These are phyloP conservation scores for Agrotis ipsilon DNA, from an alignment of 2,888 invertebrate species.

Conservation along the genomic window DNA sequence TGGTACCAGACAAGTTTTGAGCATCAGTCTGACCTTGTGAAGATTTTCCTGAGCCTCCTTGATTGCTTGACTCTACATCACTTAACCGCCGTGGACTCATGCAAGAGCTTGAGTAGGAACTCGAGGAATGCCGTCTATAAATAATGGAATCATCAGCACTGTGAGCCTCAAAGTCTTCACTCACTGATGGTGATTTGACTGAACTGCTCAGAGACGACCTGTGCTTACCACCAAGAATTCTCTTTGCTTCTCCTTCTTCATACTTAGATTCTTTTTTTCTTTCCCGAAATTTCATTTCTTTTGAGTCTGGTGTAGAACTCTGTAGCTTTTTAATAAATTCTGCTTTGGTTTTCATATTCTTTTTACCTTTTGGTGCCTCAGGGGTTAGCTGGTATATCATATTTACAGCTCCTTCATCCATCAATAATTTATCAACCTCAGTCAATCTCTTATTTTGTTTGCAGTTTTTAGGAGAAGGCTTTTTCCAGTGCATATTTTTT, in stretches of 20 bases:
- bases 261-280: constrained; percentile 86
- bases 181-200: constrained; percentile 90
- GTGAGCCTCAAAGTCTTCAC: constrained; percentile 92
- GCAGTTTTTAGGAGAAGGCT: constrained; percentile 84
- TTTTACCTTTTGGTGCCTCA: constrained; percentile 87
- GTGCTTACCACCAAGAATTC: constrained; percentile 80
- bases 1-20: constrained; percentile 51
- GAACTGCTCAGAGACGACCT: constrained; percentile 83
- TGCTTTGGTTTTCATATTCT: constrained; percentile 90
- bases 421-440: constrained; percentile 94
- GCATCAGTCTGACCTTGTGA: constrained; percentile 63
- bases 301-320: constrained; percentile 85
- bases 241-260: constrained; percentile 83
- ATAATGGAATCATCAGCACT: constrained; percentile 95
- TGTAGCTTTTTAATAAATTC: constrained; percentile 92
- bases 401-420: constrained; percentile 97
- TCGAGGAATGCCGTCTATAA: constrained; percentile 95
- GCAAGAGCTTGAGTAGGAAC: constrained; percentile 94
- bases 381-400: constrained; percentile 95
- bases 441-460: constrained; percentile 91
- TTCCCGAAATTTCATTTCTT: constrained; percentile 89
- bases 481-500: constrained; percentile 85
- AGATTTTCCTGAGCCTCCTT: constrained; percentile 64
- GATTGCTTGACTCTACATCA: constrained; percentile 81
- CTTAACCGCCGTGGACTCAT: constrained; percentile 92